Conservation (phyloP, 2,888 invertebrate genomes). For the Pristionchus fissidentatus region DNA sequence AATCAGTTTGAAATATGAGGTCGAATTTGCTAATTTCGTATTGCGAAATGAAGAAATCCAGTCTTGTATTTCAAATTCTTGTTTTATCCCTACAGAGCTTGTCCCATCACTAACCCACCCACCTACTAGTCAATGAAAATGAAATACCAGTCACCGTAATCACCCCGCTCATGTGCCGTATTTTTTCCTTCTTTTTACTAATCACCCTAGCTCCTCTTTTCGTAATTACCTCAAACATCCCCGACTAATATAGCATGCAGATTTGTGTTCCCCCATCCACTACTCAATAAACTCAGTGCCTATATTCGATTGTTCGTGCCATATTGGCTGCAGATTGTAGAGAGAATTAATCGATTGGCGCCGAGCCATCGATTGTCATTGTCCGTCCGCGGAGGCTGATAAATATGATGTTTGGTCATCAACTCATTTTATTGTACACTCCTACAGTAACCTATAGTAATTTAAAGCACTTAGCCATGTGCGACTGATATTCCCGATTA, state of each 20-base stretch:
- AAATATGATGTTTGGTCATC: not conserved
- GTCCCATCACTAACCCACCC: too few species aligned
- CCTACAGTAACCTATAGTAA: too few species aligned
- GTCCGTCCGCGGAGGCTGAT: not conserved
- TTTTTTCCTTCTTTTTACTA: too few species aligned
- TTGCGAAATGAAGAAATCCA: too few species aligned
- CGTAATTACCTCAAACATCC: slow-evolving; percentile 16
- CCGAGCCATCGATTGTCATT: not conserved
- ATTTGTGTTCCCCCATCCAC: not conserved
- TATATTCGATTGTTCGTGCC: slow-evolving; percentile 5
- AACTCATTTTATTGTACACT: too few species aligned
- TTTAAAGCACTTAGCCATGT: too few species aligned
- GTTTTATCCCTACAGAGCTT: too few species aligned
- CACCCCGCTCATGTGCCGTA: not conserved
- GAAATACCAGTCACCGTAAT: too few species aligned
- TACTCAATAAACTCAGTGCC: slow-evolving; percentile 28
- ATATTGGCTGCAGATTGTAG: slow-evolving; percentile 32
- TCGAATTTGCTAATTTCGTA: too few species aligned
- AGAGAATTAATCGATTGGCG: slow-evolving; percentile 11
- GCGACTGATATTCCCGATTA: too few species aligned
- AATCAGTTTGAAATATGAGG: too few species aligned
- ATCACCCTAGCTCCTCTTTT: not conserved
- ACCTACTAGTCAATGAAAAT: slow-evolving; percentile 31
- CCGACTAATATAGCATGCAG: slow-evolving; percentile 15
- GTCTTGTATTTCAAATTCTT: too few species aligned